A percentile compares a stretch with the other conserved stretches of the same genome.
Conservation (phyloP, 2,113 vertebrate genomes). For the Vombatus ursinus region DNA sequence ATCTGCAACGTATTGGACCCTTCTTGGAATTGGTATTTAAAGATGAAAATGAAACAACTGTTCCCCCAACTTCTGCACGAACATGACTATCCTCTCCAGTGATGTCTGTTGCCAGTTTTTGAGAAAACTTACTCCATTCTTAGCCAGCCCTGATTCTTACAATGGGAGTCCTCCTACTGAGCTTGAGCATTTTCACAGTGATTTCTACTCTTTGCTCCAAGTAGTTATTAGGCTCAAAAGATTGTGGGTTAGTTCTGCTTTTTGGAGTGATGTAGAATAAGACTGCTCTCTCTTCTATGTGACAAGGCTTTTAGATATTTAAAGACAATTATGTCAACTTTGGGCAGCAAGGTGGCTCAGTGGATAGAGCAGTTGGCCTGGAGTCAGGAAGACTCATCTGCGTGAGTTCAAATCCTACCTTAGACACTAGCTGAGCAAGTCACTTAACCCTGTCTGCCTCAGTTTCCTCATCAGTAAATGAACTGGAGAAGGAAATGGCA, state of each 20-base stretch:
- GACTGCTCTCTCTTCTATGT: not conserved
- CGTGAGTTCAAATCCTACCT: not conserved
- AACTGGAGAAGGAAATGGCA: not conserved
- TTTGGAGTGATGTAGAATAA: not conserved
- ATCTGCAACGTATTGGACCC: not conserved
- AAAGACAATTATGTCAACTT: not conserved
- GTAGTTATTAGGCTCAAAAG: not conserved
- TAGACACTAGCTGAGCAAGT: not conserved
- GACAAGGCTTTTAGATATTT: not conserved
- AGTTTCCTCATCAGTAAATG: not conserved
- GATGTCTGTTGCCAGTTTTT: not conserved
- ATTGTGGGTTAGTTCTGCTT: not conserved
- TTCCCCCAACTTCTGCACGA: not conserved
- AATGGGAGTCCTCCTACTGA: not conserved
- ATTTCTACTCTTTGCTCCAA: not conserved
- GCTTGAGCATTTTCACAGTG: not conserved
- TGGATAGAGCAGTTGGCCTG: not conserved
- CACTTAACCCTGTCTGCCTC: not conserved
- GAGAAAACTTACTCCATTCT: not conserved
- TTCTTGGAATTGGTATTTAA: not conserved
- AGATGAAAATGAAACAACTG: not conserved
- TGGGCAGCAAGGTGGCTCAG: not conserved
- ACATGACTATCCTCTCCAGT: not conserved
- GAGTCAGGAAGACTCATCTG: not conserved
- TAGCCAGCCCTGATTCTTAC: not conserved